A percentile compares a stretch with the other conserved stretches of the same genome.
Conservation (phyloP, 2,113 vertebrate genomes). For the Rissa tridactyla region DNA sequence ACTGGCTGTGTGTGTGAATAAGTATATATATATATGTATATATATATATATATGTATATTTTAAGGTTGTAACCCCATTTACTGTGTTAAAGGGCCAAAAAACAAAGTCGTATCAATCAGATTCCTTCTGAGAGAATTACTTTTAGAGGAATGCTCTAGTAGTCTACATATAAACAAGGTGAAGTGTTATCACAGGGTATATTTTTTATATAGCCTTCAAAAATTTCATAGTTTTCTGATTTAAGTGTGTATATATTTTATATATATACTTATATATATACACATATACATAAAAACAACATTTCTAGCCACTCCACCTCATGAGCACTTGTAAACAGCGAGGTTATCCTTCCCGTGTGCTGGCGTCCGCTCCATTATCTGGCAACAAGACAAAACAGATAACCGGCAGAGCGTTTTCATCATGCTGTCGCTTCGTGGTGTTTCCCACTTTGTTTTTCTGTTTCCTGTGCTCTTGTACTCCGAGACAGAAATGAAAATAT, state of each 20-base stretch:
- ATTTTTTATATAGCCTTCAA: constrained; percentile 32
- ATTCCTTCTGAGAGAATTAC: constrained; percentile 20
- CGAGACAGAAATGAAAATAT: constrained; percentile 63
- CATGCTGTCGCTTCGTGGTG: constrained; percentile 66
- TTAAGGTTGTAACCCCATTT: background rate
- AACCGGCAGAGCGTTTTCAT: constrained; percentile 61
- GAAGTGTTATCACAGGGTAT: constrained; percentile 16
- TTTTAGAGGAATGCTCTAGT: constrained; percentile 23
- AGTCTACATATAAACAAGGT: constrained; percentile 50
- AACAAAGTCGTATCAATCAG: constrained; percentile 3
- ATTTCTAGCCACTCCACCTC: constrained; percentile 18
- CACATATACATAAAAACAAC: background rate
- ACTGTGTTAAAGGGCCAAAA: background rate
- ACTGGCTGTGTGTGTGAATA: background rate
- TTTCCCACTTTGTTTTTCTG: constrained; percentile 53
- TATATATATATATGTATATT: background rate
- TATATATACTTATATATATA: background rate
- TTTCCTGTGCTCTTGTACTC: constrained; percentile 23
- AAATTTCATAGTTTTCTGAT: constrained; percentile 36
- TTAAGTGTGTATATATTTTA: constrained; percentile 39
- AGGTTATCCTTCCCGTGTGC: constrained; percentile 35
- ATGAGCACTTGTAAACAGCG: constrained; percentile 2
- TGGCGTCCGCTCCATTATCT: constrained; percentile 46
- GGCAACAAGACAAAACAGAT: constrained; percentile 70
- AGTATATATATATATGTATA: too few species aligned